phyloP scores from a whole-genome alignment of 2,797 vertebrate species.

The Hapalemur alaotrensis region DNA sequence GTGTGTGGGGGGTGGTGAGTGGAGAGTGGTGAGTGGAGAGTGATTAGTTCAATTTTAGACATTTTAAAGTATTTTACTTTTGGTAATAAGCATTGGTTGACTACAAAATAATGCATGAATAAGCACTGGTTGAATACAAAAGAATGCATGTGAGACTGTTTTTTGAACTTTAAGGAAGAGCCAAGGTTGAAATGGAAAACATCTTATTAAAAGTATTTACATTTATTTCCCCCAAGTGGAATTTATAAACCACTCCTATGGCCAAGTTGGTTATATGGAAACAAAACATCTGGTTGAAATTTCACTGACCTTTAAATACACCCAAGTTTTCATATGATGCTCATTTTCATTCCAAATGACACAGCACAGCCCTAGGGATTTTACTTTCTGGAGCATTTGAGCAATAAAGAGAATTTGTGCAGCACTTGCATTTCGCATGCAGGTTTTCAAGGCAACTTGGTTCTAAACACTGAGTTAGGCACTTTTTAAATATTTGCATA shows the following conservation, averaged over 20 bases:
- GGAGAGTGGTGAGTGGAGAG: background rate
- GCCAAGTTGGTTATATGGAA: slow-evolving; percentile 35
- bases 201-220: slow-evolving; percentile 70
- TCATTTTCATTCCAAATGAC: slow-evolving; percentile 75
- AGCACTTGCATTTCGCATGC: slow-evolving; percentile 54
- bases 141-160: background rate
- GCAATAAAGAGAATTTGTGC: slow-evolving; percentile 74
- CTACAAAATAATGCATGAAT: background rate
- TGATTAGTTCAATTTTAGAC: background rate
- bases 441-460: slow-evolving; percentile 42
- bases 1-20: too few relatives aligned
- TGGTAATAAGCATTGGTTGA: background rate
- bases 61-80: slow-evolving; percentile 33
- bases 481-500: slow-evolving; percentile 52
- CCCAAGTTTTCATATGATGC: slow-evolving; percentile 54
- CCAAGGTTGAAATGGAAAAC: slow-evolving; percentile 41
- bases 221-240: slow-evolving; percentile 53
- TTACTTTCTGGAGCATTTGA: slow-evolving; percentile 67
- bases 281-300: slow-evolving; percentile 66
- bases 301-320: slow-evolving; percentile 74
- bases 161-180: slow-evolving; percentile 63
- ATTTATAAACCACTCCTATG: slow-evolving; percentile 35
- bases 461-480: slow-evolving; percentile 63
- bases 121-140: background rate
- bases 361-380: slow-evolving; percentile 51